These are phyloP conservation scores for Crotalus helleri DNA, from an alignment of 2,113 vertebrate genomes.

Conservation along the genomic window DNA sequence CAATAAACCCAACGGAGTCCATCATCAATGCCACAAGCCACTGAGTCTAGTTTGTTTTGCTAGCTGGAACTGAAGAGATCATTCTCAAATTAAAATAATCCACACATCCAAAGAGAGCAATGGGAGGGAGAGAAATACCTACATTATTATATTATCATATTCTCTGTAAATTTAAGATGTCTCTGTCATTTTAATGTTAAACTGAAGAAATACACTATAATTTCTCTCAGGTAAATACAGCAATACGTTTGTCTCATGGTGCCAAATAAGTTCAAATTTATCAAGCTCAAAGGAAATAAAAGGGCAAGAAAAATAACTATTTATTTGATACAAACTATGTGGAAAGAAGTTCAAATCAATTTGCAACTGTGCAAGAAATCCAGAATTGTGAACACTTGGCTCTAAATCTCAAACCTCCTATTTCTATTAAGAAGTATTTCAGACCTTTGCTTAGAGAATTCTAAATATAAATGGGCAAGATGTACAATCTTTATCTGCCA, in stretches of 20 bases:
- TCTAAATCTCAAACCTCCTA: background rate
- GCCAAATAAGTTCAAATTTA: background rate
- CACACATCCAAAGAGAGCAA: background rate
- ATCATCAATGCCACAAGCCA: background rate
- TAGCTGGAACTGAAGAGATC: background rate
- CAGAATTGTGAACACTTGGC: too few relatives aligned
- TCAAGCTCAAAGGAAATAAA: background rate
- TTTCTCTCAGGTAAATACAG: background rate
- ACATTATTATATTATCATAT: background rate
- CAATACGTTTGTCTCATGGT: background rate
- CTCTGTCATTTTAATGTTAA: background rate
- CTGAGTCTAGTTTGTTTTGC: background rate
- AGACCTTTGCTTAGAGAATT: background rate
- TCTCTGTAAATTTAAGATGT: background rate
- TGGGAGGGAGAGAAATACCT: background rate
- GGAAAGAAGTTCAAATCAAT: background rate
- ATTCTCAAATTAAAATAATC: background rate
- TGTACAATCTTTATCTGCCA: background rate
- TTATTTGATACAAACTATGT: background rate
- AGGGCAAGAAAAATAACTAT: background rate
- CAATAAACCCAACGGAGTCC: background rate
- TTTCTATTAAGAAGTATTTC: background rate
- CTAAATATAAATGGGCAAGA: background rate
- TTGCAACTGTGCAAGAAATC: background rate
- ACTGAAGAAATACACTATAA: background rate